These are phyloP conservation scores for Ceratothoa steindachneri DNA, from an alignment of 2,888 invertebrate species.

Conservation along the genomic window DNA sequence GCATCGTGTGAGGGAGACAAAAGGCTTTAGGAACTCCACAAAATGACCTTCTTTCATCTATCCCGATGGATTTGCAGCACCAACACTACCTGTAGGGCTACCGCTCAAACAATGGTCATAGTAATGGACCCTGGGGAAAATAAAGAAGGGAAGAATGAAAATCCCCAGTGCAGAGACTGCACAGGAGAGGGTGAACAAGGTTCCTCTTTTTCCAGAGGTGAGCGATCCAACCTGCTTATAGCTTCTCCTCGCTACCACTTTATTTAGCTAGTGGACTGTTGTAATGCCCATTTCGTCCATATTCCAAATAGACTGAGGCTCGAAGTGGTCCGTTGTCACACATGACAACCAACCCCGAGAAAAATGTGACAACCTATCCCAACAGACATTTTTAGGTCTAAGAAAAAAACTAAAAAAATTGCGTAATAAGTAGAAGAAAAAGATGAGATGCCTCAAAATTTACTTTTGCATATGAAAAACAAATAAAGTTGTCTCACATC, in stretches of 20 bases:
- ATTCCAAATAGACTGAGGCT: background rate
- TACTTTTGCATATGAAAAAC: no score
- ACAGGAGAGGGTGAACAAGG: slow-evolving; percentile 50
- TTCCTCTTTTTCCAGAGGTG: slow-evolving; percentile 53
- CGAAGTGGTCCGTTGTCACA: no score
- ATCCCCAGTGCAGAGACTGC: slow-evolving; percentile 52
- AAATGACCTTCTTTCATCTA: slow-evolving; percentile 51
- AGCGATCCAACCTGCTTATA: slow-evolving; percentile 52
- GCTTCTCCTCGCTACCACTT: slow-evolving; percentile 52
- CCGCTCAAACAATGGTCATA: slow-evolving; percentile 51
- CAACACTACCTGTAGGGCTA: slow-evolving; percentile 51
- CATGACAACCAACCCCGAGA: no score
- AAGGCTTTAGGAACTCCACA: slow-evolving; percentile 49
- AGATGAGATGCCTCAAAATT: no score
- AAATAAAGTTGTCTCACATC: no score
- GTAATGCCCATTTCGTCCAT: slow-evolving; percentile 42
- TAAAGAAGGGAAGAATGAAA: slow-evolving; percentile 52
- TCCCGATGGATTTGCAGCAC: slow-evolving; percentile 49
- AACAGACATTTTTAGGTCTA: no score
- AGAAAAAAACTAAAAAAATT: no score
- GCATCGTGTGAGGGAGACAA: slow-evolving; percentile 49
- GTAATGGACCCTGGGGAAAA: slow-evolving; percentile 52
- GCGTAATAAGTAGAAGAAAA: no score
- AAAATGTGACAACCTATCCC: no score
- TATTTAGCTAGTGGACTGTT: slow-evolving; percentile 53